phyloP scores from a whole-genome alignment of 2,888 invertebrate genomes.

The Cephonodes hylas region DNA sequence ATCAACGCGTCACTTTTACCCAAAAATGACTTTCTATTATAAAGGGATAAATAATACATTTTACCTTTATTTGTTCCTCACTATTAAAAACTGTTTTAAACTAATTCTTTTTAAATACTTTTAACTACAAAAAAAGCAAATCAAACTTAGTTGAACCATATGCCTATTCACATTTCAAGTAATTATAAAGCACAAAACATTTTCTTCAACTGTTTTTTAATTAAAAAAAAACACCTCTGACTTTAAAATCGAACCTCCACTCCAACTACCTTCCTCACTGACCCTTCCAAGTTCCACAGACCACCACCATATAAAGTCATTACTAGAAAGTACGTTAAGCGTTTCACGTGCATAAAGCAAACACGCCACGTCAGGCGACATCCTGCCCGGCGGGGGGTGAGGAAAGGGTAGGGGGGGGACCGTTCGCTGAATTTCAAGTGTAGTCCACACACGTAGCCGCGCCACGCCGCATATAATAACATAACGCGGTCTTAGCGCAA shows the following conservation, averaged over 20 bases:
- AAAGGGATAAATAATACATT: too few species aligned
- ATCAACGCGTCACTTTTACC: slow-evolving; percentile 34
- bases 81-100: too few species aligned
- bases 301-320: not conserved
- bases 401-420: not conserved
- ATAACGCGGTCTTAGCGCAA: slow-evolving; percentile 33
- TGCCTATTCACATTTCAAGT: too few species aligned
- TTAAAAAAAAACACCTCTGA: too few species aligned
- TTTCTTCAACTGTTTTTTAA: too few species aligned
- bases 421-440: slow-evolving; percentile 19
- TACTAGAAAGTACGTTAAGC: not conserved
- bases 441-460: slow-evolving; percentile 15
- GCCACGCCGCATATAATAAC: slow-evolving; percentile 17
- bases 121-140: too few species aligned
- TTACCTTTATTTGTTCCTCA: too few species aligned
- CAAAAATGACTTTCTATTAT: too few species aligned
- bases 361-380: slow-evolving; percentile 18
- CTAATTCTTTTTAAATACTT: too few species aligned
- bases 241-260: too few species aligned
- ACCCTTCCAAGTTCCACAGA: not conserved
- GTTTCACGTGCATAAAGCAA: slow-evolving; percentile 14
- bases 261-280: not conserved
- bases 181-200: too few species aligned
- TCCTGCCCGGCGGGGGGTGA: slow-evolving; percentile 14
- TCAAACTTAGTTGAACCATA: too few species aligned